Percentiles rank a stretch among this genome's conserved stretches.
Conservation (phyloP, 2,113 vertebrate species). For the Catharus fuscescens region DNA sequence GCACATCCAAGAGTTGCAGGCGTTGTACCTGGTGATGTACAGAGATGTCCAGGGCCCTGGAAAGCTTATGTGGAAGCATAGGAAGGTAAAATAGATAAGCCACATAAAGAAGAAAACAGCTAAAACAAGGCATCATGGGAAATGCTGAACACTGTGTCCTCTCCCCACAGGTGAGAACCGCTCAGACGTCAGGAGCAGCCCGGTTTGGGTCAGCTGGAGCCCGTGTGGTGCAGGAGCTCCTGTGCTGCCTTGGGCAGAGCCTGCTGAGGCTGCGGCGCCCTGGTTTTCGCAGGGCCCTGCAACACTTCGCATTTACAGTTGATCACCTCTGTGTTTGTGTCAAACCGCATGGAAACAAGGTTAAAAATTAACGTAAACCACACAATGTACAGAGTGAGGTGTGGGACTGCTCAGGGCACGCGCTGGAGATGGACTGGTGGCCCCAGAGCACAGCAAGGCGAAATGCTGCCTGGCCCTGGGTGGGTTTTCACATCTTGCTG, state of each 20-base stretch:
- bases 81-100: not conserved
- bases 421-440: rapidly evolving
- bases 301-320: conserved; percentile 50
- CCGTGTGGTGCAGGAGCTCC: not conserved
- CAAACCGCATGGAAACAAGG: conserved; percentile 59
- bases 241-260: rapidly evolving
- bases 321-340: conserved; percentile 25
- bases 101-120: not conserved
- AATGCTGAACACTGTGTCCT: not conserved
- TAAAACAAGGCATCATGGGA: not conserved
- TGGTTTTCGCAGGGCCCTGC: conserved; percentile 1
- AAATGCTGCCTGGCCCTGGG: not conserved
- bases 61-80: not conserved
- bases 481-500: not conserved
- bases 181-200: not conserved
- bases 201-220: not conserved
- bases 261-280: not conserved
- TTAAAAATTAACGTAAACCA: not conserved
- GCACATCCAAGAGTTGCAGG: not conserved
- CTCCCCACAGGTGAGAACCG: rapidly evolving
- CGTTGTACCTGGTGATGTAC: not conserved
- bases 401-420: rapidly evolving
- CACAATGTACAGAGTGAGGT: not conserved
- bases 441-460: not conserved
- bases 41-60: not conserved